phyloP scores from a whole-genome alignment of 1,140 invertebrate species.

The Onthophagus taurus region DNA sequence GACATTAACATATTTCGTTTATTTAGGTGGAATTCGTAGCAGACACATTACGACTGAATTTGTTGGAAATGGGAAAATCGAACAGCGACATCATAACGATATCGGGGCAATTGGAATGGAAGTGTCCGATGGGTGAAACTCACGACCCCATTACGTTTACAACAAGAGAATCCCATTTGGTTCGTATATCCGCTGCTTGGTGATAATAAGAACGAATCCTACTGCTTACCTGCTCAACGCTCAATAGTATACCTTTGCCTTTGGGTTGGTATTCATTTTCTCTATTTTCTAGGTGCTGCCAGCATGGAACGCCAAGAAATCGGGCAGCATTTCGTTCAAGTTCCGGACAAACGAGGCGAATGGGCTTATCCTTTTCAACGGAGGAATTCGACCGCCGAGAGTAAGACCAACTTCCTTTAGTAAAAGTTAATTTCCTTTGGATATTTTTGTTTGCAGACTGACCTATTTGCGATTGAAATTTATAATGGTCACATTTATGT shows the following conservation, averaged over 20 bases:
- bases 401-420: too few species aligned
- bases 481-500: slow-evolving; percentile 88
- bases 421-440: too few species aligned
- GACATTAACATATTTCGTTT: too few species aligned
- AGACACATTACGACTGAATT: slow-evolving; percentile 76
- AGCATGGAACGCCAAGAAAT: slow-evolving; percentile 78
- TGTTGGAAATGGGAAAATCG: slow-evolving; percentile 78
- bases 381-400: slow-evolving; percentile 63
- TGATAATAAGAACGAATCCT: too few species aligned
- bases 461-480: slow-evolving; percentile 90
- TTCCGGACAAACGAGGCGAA: slow-evolving; percentile 91
- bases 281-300: slow-evolving; percentile 59
- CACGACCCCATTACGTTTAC: slow-evolving; percentile 87
- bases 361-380: slow-evolving; percentile 87
- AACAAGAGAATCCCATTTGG: slow-evolving; percentile 80
- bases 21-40: slow-evolving; percentile 91
- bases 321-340: slow-evolving; percentile 84
- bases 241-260: too few species aligned
- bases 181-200: too few species aligned
- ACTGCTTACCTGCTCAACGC: too few species aligned
- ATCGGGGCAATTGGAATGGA: slow-evolving; percentile 78
- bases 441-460: slow-evolving; percentile 48
- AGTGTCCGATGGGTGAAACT: slow-evolving; percentile 75
- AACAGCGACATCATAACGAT: slow-evolving; percentile 81
- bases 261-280: too few species aligned